Evolutionary conservation across 1,140 invertebrate genomes (phyloP).

Genomic region (Melitaea cinxia): DNA sequence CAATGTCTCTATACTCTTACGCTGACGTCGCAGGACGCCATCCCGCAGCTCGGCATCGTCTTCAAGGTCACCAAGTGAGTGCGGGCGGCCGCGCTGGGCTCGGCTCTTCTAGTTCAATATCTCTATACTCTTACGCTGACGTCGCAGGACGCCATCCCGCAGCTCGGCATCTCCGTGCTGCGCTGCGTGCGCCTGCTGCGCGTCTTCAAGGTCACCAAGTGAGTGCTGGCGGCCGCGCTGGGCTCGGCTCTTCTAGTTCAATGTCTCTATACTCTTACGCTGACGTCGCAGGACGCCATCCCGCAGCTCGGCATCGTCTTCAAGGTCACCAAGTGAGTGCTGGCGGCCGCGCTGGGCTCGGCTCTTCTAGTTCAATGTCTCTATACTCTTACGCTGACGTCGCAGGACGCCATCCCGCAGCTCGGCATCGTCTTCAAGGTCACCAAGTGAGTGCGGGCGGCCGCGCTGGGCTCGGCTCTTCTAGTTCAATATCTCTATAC

Average conservation of each 20-base stretch:
- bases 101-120: no score
- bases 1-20: slow-evolving; percentile 98
- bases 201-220: slow-evolving; percentile 99
- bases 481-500: no score
- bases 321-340: slow-evolving; percentile 94
- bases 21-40: slow-evolving; percentile 94
- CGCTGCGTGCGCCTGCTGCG: slow-evolving; percentile 97
- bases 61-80: slow-evolving; percentile 96
- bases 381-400: slow-evolving; percentile 98
- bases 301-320: slow-evolving; percentile 97
- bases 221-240: no score
- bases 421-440: slow-evolving; percentile 97
- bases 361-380: no score
- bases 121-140: slow-evolving; percentile 98
- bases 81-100: no score
- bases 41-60: slow-evolving; percentile 96
- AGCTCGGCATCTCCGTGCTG: slow-evolving; percentile 96
- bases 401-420: slow-evolving; percentile 91
- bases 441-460: slow-evolving; percentile 94
- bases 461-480: no score
- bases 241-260: no score
- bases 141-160: slow-evolving; percentile 94
- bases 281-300: slow-evolving; percentile 94
- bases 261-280: slow-evolving; percentile 98
- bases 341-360: no score